These are phyloP conservation scores for Lepidocyrtoides sp. DNA, from an alignment of 2,888 invertebrate genomes.

Conservation along the genomic window DNA sequence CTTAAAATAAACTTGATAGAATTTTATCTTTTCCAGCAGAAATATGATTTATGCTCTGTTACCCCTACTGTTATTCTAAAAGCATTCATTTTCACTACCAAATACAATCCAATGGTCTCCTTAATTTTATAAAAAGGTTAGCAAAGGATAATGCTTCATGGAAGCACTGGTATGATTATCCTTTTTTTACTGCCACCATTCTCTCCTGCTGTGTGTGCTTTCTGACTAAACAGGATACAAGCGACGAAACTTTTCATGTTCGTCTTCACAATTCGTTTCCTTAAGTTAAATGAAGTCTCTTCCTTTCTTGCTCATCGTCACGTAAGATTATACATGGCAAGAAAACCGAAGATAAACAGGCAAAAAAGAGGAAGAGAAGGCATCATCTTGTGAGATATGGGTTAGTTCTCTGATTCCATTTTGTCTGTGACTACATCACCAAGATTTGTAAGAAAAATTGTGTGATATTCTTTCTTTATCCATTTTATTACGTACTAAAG, in stretches of 20 bases:
- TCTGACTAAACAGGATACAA: constrained; percentile 32
- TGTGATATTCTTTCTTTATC: constrained; percentile 39
- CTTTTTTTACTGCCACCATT: background rate
- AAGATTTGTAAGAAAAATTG: constrained; percentile 42
- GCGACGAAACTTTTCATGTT: background rate
- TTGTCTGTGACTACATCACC: constrained; percentile 33
- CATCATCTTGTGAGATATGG: constrained; percentile 34
- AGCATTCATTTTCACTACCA: constrained; percentile 31
- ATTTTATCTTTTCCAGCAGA: background rate
- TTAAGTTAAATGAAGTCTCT: background rate
- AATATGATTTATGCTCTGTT: constrained; percentile 28
- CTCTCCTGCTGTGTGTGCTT: constrained; percentile 15
- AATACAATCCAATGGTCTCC: background rate
- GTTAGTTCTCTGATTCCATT: constrained; percentile 35
- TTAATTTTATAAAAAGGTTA: background rate
- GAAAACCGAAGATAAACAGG: constrained; percentile 42
- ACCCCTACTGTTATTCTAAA: constrained; percentile 4
- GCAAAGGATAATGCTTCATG: background rate
- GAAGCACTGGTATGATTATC: background rate
- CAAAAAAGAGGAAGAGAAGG: background rate
- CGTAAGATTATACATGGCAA: background rate
- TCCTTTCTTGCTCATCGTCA: constrained; percentile 1
- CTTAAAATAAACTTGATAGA: background rate
- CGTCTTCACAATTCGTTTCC: constrained; percentile 6
- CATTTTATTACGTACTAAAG: constrained; percentile 41